phyloP scores from a whole-genome alignment of 2,797 vertebrate species.

The Gambusia yucatana region DNA sequence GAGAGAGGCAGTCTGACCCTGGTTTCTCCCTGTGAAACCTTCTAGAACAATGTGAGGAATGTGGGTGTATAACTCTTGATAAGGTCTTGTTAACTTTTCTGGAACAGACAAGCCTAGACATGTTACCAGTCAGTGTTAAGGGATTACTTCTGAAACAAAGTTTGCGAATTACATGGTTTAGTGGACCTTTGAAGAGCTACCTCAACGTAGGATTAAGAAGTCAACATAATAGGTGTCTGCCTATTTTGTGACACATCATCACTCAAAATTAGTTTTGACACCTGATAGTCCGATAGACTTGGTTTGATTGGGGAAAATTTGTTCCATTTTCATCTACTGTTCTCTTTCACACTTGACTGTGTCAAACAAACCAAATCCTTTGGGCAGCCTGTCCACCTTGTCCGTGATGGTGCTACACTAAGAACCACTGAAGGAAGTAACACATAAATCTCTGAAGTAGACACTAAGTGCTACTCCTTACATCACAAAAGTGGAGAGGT shows the following conservation, averaged over 20 bases:
- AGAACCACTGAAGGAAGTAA: neutral
- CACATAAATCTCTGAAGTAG: neutral
- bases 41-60: constrained; percentile 60
- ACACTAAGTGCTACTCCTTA: neutral
- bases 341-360: neutral
- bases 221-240: neutral
- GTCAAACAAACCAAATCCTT: neutral
- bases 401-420: neutral
- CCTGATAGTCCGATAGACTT: neutral
- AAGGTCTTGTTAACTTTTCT: constrained; percentile 5
- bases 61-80: constrained; percentile 30
- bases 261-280: neutral
- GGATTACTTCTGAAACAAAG: neutral
- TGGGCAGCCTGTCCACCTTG: neutral
- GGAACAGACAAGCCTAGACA: constrained; percentile 53
- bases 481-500: neutral
- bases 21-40: neutral
- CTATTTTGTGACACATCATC: neutral
- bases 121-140: neutral
- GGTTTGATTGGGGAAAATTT: neutral
- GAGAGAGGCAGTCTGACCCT: constrained; percentile 7
- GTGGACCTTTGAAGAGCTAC: neutral
- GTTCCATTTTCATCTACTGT: neutral
- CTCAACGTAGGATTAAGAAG: neutral
- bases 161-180: neutral